These are phyloP conservation scores for Epistrophe eligans DNA, from an alignment of 2,888 invertebrate genomes.

Conservation along the genomic window DNA sequence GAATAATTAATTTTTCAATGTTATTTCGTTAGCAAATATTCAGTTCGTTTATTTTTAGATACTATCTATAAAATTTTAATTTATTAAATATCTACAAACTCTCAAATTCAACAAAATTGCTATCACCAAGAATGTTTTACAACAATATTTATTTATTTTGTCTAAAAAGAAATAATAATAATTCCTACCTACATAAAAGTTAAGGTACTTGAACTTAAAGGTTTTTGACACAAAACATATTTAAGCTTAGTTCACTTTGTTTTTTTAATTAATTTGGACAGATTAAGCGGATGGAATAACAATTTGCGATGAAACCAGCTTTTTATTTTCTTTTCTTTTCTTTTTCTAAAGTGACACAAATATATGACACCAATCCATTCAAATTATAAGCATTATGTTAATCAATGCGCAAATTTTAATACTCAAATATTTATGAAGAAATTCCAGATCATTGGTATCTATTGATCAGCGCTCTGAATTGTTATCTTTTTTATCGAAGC, in stretches of 20 bases:
- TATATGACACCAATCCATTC: constrained; percentile 27
- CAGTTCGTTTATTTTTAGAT: neutral
- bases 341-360: neutral
- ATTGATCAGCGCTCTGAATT: neutral
- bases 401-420: neutral
- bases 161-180: neutral
- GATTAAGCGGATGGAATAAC: neutral
- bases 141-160: neutral
- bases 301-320: neutral
- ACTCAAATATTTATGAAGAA: neutral
- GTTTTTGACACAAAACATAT: neutral
- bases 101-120: neutral
- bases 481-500: neutral
- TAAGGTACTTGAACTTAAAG: neutral
- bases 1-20: neutral
- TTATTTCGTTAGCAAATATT: neutral
- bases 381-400: constrained; percentile 17
- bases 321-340: neutral
- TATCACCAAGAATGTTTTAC: neutral
- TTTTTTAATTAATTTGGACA: neutral
- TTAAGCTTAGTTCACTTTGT: neutral
- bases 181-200: too few species aligned
- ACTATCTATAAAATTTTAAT: neutral
- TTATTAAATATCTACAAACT: neutral
- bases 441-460: neutral